A percentile compares a stretch with the other conserved stretches of the same genome.
Evolutionary conservation across 2,888 invertebrate species (phyloP).

Genomic region (Agriopis aurantiaria): DNA sequence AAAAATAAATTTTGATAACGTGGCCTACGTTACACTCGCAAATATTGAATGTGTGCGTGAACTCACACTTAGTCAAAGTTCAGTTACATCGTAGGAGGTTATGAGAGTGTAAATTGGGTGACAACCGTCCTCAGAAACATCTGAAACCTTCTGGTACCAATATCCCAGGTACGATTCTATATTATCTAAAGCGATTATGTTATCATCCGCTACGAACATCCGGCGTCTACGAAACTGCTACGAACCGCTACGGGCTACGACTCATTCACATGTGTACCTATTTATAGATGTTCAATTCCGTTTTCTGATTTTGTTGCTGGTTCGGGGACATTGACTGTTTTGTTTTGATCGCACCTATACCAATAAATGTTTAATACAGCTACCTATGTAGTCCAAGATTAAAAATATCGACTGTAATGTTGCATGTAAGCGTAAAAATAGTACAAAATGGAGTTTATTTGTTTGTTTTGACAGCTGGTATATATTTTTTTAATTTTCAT

Average conservation of each 20-base stretch:
- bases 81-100: slow-evolving; percentile 62
- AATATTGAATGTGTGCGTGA: slow-evolving; percentile 21
- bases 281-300: slow-evolving; percentile 18
- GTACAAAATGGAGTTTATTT: not conserved
- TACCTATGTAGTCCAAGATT: not conserved
- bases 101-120: slow-evolving; percentile 70
- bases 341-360: slow-evolving; percentile 1
- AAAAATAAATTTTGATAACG: slow-evolving; percentile 36
- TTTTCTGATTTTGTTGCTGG: slow-evolving; percentile 28
- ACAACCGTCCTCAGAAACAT: slow-evolving; percentile 65
- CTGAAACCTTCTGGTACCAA: slow-evolving; percentile 57
- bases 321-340: slow-evolving; percentile 10
- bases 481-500: not conserved
- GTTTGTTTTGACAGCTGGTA: not conserved
- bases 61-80: slow-evolving; percentile 37
- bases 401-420: not conserved
- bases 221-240: slow-evolving; percentile 66
- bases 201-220: slow-evolving; percentile 64
- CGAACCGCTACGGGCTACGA: slow-evolving; percentile 50
- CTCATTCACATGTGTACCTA: slow-evolving; percentile 30
- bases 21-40: slow-evolving; percentile 7
- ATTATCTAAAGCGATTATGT: slow-evolving; percentile 63
- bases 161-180: slow-evolving; percentile 61
- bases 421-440: not conserved
- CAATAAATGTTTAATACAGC: not conserved